Conservation (phyloP, 2,113 vertebrate species). For the Bagarius yarrelli region DNA sequence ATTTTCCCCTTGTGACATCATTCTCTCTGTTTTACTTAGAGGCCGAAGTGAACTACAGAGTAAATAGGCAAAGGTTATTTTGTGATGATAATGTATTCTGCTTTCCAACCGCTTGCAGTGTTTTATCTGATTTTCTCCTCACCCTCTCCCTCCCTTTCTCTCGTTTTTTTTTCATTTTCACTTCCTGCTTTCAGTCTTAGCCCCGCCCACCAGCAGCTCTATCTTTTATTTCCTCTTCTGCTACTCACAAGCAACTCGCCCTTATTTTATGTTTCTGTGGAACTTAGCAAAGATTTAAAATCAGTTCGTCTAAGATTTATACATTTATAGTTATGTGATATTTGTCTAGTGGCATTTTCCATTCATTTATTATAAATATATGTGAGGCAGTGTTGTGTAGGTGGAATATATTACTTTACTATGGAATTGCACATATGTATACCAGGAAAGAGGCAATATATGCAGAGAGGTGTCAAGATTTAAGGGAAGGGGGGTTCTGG, state of each 20-base stretch:
- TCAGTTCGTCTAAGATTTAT: neutral
- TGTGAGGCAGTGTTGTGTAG: neutral
- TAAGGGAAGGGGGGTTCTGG: neutral
- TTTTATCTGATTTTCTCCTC: slow-evolving; percentile 54
- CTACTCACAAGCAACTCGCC: slow-evolving; percentile 44
- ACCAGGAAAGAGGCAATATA: neutral
- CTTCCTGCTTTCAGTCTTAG: slow-evolving; percentile 60
- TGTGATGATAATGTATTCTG: slow-evolving; percentile 54
- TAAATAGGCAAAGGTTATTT: slow-evolving; percentile 51
- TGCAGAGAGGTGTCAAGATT: neutral
- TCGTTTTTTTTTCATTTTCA: slow-evolving; percentile 53
- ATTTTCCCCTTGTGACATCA: slow-evolving; percentile 44
- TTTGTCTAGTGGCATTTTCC: neutral
- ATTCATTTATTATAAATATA: neutral
- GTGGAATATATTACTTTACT: neutral
- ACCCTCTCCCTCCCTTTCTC: slow-evolving; percentile 39
- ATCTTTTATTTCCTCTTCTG: slow-evolving; percentile 48
- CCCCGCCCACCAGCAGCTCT: slow-evolving; percentile 55
- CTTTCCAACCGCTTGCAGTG: slow-evolving; percentile 49
- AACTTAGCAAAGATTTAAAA: slow-evolving; percentile 3
- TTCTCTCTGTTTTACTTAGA: slow-evolving; percentile 42
- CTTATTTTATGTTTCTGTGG: slow-evolving; percentile 18
- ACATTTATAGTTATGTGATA: neutral
- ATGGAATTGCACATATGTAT: neutral
- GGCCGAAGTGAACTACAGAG: slow-evolving; percentile 43